These are phyloP conservation scores for Columba guinea DNA, from an alignment of 2,797 vertebrate genomes.

Conservation along the genomic window DNA sequence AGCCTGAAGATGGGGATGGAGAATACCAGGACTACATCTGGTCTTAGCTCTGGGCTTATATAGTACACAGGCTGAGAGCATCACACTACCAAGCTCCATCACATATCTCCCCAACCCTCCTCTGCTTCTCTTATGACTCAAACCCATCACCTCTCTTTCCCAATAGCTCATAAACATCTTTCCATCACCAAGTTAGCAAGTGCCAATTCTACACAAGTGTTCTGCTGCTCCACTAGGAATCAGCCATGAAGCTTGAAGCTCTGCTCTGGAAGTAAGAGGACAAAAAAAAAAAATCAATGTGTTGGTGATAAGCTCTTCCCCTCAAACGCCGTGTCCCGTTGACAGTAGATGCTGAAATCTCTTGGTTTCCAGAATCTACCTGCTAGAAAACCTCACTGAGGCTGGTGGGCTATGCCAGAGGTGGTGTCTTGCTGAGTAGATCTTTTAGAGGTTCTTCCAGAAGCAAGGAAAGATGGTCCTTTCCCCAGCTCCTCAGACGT, in stretches of 20 bases:
- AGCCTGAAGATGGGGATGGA: not conserved
- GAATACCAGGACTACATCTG: not conserved
- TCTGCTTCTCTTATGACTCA: not conserved
- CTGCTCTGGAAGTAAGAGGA: not conserved
- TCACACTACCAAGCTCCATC: not conserved
- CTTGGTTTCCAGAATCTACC: not conserved
- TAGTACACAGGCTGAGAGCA: not conserved
- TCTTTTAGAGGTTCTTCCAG: not conserved
- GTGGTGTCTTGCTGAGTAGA: not conserved
- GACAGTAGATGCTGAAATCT: not conserved
- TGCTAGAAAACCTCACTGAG: not conserved
- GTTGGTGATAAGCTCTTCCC: not conserved
- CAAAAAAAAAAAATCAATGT: not conserved
- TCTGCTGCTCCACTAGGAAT: not conserved
- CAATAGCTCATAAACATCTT: not conserved
- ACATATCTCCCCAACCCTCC: fast-evolving
- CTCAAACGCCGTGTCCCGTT: not conserved
- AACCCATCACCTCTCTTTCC: not conserved
- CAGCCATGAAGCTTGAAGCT: not conserved
- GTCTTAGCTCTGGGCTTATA: not conserved
- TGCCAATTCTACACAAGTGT: not conserved
- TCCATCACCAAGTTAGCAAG: not conserved
- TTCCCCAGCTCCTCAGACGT: not conserved
- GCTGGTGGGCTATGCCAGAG: not conserved
- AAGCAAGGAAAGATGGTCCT: not conserved